phyloP scores from a whole-genome alignment of 2,888 invertebrate genomes.

The Dryobota labecula region DNA sequence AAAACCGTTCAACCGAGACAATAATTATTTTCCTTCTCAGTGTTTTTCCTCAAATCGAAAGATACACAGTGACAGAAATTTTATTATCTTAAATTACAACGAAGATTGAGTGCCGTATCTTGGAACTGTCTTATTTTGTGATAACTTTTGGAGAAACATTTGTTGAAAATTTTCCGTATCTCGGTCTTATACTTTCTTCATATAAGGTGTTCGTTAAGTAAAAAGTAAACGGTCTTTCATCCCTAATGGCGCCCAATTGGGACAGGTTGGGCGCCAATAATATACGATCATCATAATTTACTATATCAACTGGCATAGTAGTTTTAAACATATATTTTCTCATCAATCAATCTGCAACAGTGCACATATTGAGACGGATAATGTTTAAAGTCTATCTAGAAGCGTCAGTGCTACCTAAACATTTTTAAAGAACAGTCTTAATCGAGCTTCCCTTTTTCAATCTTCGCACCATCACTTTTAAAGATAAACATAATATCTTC shows the following conservation, averaged over 20 bases:
- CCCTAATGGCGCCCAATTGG: conserved; percentile 4
- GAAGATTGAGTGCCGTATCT: conserved; percentile 52
- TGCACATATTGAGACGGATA: background rate
- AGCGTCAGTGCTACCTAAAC: background rate
- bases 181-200: conserved; percentile 7
- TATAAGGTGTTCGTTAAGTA: background rate
- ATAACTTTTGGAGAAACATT: conserved; percentile 40
- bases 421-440: background rate
- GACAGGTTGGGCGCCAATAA: conserved; percentile 3
- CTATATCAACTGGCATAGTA: background rate
- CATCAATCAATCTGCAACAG: background rate
- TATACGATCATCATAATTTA: background rate
- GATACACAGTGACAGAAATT: conserved; percentile 49
- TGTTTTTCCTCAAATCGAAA: conserved; percentile 38
- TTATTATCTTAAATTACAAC: conserved; percentile 56
- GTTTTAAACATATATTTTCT: background rate
- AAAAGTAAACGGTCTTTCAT: background rate
- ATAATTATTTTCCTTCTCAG: conserved; percentile 37
- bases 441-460: background rate
- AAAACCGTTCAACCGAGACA: conserved; percentile 28
- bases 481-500: conserved; percentile 37
- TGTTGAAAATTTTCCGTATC: conserved; percentile 21
- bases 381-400: background rate
- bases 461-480: conserved; percentile 1
- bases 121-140: conserved; percentile 31